Evolutionary conservation across 2,113 vertebrate genomes (phyloP).

Genomic region (Oryzias curvinotus): DNA sequence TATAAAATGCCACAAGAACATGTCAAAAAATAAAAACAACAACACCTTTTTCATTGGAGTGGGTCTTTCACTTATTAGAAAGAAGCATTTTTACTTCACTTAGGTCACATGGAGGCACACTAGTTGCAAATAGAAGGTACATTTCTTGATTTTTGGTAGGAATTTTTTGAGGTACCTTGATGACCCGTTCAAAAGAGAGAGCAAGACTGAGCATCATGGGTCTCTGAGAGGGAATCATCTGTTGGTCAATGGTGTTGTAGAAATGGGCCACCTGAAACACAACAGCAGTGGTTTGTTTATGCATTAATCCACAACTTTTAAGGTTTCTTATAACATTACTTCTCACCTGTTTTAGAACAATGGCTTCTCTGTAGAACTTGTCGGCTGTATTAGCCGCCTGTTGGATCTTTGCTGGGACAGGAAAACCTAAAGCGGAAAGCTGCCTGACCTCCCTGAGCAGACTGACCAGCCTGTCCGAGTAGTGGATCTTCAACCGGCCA

Average conservation of each 20-base stretch:
- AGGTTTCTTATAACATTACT: background rate
- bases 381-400: conserved; percentile 86
- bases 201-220: conserved; percentile 97
- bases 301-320: background rate
- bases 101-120: too few relatives aligned
- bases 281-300: conserved; percentile 1
- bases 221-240: conserved; percentile 98
- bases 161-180: conserved; percentile 82
- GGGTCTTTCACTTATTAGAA: too few relatives aligned
- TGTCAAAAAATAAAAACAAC: too few relatives aligned
- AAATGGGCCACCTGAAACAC: conserved; percentile 91
- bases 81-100: too few relatives aligned
- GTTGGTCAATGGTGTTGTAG: conserved; percentile 97
- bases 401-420: conserved; percentile 90
- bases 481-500: conserved; percentile 89
- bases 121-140: too few relatives aligned
- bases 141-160: too few relatives aligned
- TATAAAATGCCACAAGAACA: too few relatives aligned
- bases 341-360: conserved; percentile 92
- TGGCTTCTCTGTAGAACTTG: conserved; percentile 93
- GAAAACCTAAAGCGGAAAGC: conserved; percentile 90
- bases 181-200: conserved; percentile 94
- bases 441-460: conserved; percentile 93
- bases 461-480: conserved; percentile 89
- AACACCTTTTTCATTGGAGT: too few relatives aligned